Evolutionary conservation across 2,888 invertebrate genomes (phyloP).

Genomic region (Sinodicranocentrus sp.): DNA sequence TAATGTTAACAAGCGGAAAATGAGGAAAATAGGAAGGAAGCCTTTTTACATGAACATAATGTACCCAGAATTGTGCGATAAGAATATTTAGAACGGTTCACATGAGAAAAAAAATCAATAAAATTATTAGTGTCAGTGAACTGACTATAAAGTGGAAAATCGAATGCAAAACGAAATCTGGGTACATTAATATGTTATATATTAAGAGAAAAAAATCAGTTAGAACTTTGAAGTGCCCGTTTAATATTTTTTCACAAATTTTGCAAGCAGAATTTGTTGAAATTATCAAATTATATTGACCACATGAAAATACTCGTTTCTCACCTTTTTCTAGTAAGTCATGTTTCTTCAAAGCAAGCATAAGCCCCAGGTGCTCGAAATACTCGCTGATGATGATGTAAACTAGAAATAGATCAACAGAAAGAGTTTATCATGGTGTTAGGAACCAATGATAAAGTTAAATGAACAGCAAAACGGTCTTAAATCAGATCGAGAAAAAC

Average conservation of each 20-base stretch:
- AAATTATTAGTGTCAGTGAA: too few species aligned
- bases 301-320: too few species aligned
- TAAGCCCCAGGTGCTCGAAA: constrained; percentile 94
- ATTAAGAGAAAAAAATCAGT: too few species aligned
- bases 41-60: constrained; percentile 14
- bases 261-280: too few species aligned
- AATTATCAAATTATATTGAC: too few species aligned
- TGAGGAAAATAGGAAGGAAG: constrained; percentile 1
- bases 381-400: constrained; percentile 94
- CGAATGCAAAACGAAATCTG: too few species aligned
- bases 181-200: too few species aligned
- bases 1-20: constrained; percentile 27
- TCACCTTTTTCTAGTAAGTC: constrained; percentile 89
- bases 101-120: neutral
- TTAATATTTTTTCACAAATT: too few species aligned
- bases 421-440: neutral
- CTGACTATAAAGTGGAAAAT: too few species aligned
- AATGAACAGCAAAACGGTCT: too few species aligned
- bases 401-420: constrained; percentile 82
- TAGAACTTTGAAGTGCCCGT: too few species aligned
- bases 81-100: neutral
- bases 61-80: neutral
- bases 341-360: constrained; percentile 90
- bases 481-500: too few species aligned
- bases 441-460: neutral